Base-by-base conservation (phyloP, 2,888 invertebrate genomes). In the Prenolepis imparis region DNA sequence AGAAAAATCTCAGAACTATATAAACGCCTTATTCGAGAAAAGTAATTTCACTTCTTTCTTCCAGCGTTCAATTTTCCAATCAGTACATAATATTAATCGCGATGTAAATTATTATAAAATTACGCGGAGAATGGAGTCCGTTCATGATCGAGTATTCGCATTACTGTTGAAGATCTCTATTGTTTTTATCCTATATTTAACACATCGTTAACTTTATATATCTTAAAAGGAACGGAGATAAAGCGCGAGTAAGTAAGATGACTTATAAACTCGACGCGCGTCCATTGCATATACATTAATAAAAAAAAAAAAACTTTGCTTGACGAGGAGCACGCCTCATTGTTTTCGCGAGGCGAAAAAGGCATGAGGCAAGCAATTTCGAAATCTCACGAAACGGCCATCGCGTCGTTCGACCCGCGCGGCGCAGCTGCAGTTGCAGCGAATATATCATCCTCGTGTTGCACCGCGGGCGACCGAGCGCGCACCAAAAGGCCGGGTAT, bases 361-460 rank as follows among this genome's bases (percentile, higher is more conserved):
- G 3, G 80, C 48, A 32, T 57, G 61, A 64, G 67, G 83, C 67
- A 57, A 74, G 78, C 80, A 82, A 75, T 89, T 88, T 86, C 86
- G 84, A 87, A 89, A 89, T 89, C 89, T 82, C 89, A 84, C 84
- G 86, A 86, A 89, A 88, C 66, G 75, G 68, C 70, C 84, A 77
- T 75, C 86, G 89, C 86, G 89, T 89, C 78, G 85, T 61, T 83
- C 82, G 74, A 75, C 72, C 77, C 73, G 87, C 81, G 85, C 44
- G 83, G 82, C 55, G 93, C 93, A 93, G 93, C 93, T 93, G 93
- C 93, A 92, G 92, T 93, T 93, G 93, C 93, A 77, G 92, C 87
- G 93, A 93, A 94, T 94, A 93, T 94, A 94, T 94, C 94, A 94
- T 94, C 94, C 93, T 92, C 92, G 92, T 93, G 93, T 92, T 93